These are phyloP conservation scores for Valencia hispanica DNA, from an alignment of 2,797 vertebrate species.

Conservation along the genomic window DNA sequence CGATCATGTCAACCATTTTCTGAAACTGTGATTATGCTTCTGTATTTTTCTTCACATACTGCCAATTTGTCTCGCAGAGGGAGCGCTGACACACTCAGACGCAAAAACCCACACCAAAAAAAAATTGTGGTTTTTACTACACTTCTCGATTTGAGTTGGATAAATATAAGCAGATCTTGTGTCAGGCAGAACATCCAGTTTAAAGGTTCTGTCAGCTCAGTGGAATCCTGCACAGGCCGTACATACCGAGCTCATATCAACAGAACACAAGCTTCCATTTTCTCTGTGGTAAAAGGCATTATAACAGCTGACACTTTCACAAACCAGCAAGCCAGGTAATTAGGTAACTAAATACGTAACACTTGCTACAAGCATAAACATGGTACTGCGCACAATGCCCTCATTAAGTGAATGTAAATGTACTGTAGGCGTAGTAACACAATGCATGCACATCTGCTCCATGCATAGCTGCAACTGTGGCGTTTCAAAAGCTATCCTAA, in stretches of 20 bases:
- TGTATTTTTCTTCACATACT: constrained; percentile 41
- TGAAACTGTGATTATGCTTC: constrained; percentile 11
- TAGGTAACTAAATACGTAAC: constrained; percentile 67
- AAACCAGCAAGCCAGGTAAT: constrained; percentile 79
- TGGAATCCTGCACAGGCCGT: constrained; percentile 38
- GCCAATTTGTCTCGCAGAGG: constrained; percentile 43
- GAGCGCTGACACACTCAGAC: constrained; percentile 20
- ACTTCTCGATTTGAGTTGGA: constrained; percentile 45
- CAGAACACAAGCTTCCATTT: constrained; percentile 41
- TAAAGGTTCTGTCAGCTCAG: constrained; percentile 29
- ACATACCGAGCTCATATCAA: constrained; percentile 28
- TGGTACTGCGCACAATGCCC: constrained; percentile 45
- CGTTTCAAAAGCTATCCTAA: constrained; percentile 44
- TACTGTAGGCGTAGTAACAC: constrained; percentile 53
- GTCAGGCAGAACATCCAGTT: constrained; percentile 45
- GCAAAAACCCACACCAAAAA: constrained; percentile 5
- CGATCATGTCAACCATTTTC: constrained; percentile 8
- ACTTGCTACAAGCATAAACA: constrained; percentile 71
- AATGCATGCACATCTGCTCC: constrained; percentile 65
- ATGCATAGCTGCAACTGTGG: constrained; percentile 35
- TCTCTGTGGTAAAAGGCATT: constrained; percentile 42
- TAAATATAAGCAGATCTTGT: constrained; percentile 39
- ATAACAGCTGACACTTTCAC: constrained; percentile 76
- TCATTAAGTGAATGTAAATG: constrained; percentile 74
- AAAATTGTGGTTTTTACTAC: constrained; percentile 24